Evolutionary conservation across 2,888 invertebrate species (phyloP).

Genomic region (Odontomyia ornata): DNA sequence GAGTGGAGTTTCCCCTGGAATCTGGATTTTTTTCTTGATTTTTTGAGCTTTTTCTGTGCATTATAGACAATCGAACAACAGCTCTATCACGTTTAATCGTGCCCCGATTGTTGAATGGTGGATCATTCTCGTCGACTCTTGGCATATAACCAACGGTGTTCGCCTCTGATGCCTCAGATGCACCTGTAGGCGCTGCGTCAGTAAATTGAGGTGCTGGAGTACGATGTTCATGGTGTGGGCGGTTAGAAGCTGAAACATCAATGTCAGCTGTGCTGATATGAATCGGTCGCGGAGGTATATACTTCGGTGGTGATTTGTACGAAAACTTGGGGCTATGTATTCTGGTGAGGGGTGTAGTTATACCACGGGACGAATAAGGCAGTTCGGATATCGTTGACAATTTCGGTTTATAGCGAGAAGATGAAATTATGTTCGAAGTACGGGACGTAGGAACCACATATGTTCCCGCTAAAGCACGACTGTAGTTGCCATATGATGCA

Average conservation of each 20-base stretch:
- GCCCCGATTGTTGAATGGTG: slow-evolving; percentile 63
- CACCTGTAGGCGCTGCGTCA: background rate
- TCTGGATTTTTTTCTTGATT: slow-evolving; percentile 53
- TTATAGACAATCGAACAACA: slow-evolving; percentile 78
- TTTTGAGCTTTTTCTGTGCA: slow-evolving; percentile 57
- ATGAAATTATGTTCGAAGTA: slow-evolving; percentile 56
- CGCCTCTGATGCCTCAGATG: background rate
- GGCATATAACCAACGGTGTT: slow-evolving; percentile 63
- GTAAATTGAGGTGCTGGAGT: background rate
- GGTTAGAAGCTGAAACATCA: slow-evolving; percentile 78
- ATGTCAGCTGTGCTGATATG: slow-evolving; percentile 86
- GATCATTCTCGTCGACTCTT: slow-evolving; percentile 65
- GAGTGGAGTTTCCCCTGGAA: slow-evolving; percentile 50
- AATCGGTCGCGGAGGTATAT: slow-evolving; percentile 71
- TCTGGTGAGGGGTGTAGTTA: slow-evolving; percentile 64
- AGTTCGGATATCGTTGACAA: slow-evolving; percentile 77
- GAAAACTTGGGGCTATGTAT: slow-evolving; percentile 68
- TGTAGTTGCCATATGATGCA: slow-evolving; percentile 66
- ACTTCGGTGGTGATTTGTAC: slow-evolving; percentile 63
- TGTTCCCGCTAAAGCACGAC: slow-evolving; percentile 62
- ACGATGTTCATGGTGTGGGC: slow-evolving; percentile 56
- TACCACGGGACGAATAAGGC: slow-evolving; percentile 56
- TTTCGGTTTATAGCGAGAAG: slow-evolving; percentile 74
- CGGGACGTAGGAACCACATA: slow-evolving; percentile 58
- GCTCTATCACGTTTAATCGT: slow-evolving; percentile 78